These are phyloP conservation scores for Entelurus aequoreus DNA, from an alignment of 2,113 vertebrate species.

Conservation along the genomic window DNA sequence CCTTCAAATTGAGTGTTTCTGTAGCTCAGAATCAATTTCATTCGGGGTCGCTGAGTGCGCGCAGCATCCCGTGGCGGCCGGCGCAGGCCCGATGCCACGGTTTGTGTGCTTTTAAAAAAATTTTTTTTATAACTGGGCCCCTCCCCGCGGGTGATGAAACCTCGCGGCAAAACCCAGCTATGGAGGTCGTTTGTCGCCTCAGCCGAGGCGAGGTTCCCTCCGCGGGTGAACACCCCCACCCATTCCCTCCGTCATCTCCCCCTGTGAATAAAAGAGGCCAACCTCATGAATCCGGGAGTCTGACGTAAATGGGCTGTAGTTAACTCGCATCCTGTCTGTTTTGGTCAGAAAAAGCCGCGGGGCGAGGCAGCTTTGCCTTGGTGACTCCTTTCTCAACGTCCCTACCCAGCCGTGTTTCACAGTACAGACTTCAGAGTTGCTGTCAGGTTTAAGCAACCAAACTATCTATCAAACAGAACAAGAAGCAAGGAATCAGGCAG, in stretches of 20 bases:
- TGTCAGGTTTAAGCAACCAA: no score
- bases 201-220: slow-evolving; percentile 56
- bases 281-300: slow-evolving; percentile 49
- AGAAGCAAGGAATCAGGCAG: no score
- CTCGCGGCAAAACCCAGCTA: slow-evolving; percentile 46
- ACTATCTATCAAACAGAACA: no score
- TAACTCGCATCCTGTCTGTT: slow-evolving; percentile 61
- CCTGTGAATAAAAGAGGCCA: slow-evolving; percentile 38
- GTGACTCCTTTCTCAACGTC: slow-evolving; percentile 5
- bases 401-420: no score
- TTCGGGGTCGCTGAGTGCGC: no score
- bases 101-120: background rate
- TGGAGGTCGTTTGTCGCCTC: slow-evolving; percentile 46
- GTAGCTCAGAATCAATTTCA: no score
- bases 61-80: no score
- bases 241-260: background rate
- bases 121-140: background rate
- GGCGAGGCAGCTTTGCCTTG: slow-evolving; percentile 24
- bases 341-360: slow-evolving; percentile 42
- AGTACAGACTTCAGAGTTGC: no score
- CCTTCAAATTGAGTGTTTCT: no score
- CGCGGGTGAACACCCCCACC: slow-evolving; percentile 14
- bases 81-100: background rate
- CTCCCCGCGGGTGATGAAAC: slow-evolving; percentile 61
- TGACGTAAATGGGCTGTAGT: slow-evolving; percentile 58